These are phyloP conservation scores for Microchrysa polita DNA, from an alignment of 2,888 invertebrate species.

Conservation along the genomic window DNA sequence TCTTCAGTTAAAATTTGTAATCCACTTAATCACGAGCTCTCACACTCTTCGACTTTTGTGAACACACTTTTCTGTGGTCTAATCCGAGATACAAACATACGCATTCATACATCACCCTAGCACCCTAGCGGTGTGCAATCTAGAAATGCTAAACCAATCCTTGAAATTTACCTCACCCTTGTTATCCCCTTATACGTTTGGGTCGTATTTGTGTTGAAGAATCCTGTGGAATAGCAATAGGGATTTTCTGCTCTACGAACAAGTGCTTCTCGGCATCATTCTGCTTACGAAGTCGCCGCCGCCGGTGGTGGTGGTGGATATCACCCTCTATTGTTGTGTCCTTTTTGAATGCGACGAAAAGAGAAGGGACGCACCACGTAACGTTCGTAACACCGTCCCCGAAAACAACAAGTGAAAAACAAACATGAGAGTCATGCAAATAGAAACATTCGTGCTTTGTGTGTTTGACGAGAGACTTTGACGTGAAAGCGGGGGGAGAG, in stretches of 20 bases:
- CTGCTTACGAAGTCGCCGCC: too few relatives aligned
- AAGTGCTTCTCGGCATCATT: slow-evolving; percentile 27
- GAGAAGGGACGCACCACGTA: slow-evolving; percentile 12
- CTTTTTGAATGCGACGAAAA: slow-evolving; percentile 1
- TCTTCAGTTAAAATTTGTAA: slow-evolving; percentile 20
- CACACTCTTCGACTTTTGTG: not conserved
- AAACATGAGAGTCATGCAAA: slow-evolving; percentile 44
- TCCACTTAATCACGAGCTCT: slow-evolving; percentile 42
- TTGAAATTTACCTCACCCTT: slow-evolving; percentile 23
- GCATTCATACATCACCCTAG: not conserved
- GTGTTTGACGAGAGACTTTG: slow-evolving; percentile 21
- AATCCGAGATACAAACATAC: slow-evolving; percentile 31
- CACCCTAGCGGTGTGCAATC: too few relatives aligned
- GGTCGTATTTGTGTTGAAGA: slow-evolving; percentile 8
- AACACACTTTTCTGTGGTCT: slow-evolving; percentile 36
- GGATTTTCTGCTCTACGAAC: slow-evolving; percentile 38
- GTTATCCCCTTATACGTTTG: slow-evolving; percentile 21
- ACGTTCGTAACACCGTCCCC: slow-evolving; percentile 29
- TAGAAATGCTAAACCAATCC: slow-evolving; percentile 5
- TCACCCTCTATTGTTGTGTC: slow-evolving; percentile 17
- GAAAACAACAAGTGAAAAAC: slow-evolving; percentile 42
- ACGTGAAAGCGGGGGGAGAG: slow-evolving; percentile 26
- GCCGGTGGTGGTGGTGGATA: not conserved
- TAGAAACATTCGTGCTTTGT: slow-evolving; percentile 38
- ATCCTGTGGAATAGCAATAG: slow-evolving; percentile 25